A percentile compares a stretch with the other conserved stretches of the same genome.
Evolutionary conservation across 35 echinoderm and acorn worm genomes (phyloP).

Genomic region (Anneissia japonica): DNA sequence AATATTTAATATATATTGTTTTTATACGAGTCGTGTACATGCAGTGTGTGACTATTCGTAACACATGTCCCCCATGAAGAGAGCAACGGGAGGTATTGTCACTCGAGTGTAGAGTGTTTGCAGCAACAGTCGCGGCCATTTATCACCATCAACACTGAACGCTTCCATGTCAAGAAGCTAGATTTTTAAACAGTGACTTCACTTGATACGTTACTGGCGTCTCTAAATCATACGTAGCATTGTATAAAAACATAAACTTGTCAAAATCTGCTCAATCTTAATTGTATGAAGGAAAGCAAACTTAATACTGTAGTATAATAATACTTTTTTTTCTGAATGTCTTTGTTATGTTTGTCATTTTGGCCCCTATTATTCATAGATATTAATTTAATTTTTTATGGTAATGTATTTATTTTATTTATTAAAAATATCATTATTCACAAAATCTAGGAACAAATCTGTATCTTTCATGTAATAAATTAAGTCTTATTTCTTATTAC

Average conservation of each 20-base stretch:
- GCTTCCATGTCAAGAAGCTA: not conserved
- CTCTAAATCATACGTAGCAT: not conserved
- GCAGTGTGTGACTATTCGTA: not conserved
- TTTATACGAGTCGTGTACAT: not conserved
- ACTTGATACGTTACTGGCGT: not conserved
- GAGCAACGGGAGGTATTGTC: not conserved
- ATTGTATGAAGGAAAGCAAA: not conserved
- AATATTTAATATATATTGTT: conserved; percentile 3
- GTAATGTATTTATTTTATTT: too few relatives aligned
- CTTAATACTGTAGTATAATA: too few relatives aligned
- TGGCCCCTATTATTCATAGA: too few relatives aligned
- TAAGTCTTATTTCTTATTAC: too few relatives aligned
- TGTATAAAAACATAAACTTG: not conserved
- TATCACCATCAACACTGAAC: not conserved
- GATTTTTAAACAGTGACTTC: not conserved
- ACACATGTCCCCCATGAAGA: not conserved
- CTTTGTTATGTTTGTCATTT: too few relatives aligned
- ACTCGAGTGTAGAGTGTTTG: not conserved
- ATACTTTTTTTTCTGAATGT: too few relatives aligned
- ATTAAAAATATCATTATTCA: too few relatives aligned
- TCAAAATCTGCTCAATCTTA: not conserved
- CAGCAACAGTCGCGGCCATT: not conserved
- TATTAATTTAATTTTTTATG: too few relatives aligned
- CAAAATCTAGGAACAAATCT: too few relatives aligned
- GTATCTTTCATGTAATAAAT: too few relatives aligned